These are phyloP conservation scores for Synodontis membranacea DNA, from an alignment of 2,113 vertebrate species.

Conservation along the genomic window DNA sequence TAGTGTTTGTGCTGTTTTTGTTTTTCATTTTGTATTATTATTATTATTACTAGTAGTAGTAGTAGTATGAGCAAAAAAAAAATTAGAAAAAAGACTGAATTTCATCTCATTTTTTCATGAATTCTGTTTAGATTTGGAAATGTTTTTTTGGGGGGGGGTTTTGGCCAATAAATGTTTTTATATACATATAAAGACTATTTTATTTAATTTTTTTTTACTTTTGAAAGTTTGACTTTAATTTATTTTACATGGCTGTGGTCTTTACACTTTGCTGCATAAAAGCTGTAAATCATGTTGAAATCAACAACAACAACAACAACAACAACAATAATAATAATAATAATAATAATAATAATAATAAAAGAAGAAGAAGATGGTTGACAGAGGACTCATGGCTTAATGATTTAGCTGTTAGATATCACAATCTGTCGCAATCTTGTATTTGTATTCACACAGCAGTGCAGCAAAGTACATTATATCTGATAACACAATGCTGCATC, in stretches of 20 bases:
- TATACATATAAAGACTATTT: background rate
- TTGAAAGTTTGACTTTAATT: background rate
- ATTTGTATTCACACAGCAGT: background rate
- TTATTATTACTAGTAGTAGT: background rate
- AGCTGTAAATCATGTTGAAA: background rate
- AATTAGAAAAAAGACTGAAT: background rate
- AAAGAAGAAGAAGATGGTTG: background rate
- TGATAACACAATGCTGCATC: slow-evolving; percentile 33
- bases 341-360: background rate
- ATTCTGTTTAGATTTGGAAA: background rate
- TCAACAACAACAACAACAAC: background rate
- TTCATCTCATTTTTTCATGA: too few relatives aligned
- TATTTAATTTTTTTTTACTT: too few relatives aligned
- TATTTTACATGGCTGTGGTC: background rate
- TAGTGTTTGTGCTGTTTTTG: background rate
- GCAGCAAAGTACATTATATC: background rate
- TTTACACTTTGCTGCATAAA: background rate
- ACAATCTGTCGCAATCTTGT: slow-evolving; percentile 22
- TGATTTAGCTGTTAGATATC: background rate
- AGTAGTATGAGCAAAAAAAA: background rate
- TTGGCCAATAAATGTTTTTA: background rate
- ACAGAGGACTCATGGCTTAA: background rate
- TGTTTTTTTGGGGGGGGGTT: background rate
- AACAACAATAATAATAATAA: background rate
- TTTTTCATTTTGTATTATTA: background rate